phyloP scores from a whole-genome alignment of 2,888 invertebrate species.

The Cremastinae sp. region DNA sequence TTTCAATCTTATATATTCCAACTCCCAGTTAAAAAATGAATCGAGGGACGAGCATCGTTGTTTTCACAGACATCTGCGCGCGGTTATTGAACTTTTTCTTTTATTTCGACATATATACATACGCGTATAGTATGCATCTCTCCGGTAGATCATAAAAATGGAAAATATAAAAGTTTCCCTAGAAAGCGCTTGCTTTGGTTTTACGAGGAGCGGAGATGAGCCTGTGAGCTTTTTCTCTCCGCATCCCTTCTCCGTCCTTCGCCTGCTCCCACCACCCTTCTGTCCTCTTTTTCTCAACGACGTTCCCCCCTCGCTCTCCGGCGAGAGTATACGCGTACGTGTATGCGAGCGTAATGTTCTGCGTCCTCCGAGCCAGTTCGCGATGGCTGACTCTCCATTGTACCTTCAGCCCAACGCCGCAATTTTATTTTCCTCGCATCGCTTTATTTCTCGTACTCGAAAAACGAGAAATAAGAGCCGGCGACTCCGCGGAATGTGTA shows the following conservation, averaged over 20 bases:
- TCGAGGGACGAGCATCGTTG: constrained; percentile 27
- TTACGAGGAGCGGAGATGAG: constrained; percentile 70
- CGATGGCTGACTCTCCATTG: constrained; percentile 49
- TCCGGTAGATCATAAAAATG: constrained; percentile 71
- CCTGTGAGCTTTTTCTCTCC: constrained; percentile 59
- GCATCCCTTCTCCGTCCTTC: constrained; percentile 55
- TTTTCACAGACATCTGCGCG: constrained; percentile 37
- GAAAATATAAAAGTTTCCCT: constrained; percentile 76
- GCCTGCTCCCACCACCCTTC: constrained; percentile 44
- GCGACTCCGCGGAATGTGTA: too few relatives aligned
- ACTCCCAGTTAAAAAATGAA: too few relatives aligned
- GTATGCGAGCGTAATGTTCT: neutral
- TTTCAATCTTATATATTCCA: too few relatives aligned
- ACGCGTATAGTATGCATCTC: neutral
- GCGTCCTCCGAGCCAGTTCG: constrained; percentile 19
- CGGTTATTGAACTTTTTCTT: neutral
- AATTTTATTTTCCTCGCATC: constrained; percentile 62
- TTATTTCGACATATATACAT: neutral
- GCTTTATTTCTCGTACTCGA: constrained; percentile 52
- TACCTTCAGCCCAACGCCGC: constrained; percentile 46
- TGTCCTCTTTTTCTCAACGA: constrained; percentile 48
- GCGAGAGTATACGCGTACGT: constrained; percentile 9
- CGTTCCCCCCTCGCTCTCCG: constrained; percentile 18
- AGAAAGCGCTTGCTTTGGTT: constrained; percentile 72
- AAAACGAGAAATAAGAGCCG: constrained; percentile 19